Conservation (phyloP, 2,113 vertebrate species). For the Silurus meridionalis region DNA sequence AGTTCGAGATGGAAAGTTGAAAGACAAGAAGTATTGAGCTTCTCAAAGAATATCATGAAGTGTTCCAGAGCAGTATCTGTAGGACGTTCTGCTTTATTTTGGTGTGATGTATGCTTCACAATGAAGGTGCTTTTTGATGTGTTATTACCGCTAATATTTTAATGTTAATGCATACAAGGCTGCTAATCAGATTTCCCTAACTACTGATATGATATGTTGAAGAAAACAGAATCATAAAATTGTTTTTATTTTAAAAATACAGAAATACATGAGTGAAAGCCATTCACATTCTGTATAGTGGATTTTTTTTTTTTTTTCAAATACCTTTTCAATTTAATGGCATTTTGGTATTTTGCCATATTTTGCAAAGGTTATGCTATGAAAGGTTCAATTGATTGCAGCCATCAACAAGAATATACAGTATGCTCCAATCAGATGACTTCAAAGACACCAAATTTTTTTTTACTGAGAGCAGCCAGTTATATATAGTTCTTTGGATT, state of each 20-base stretch:
- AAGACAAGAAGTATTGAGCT: not conserved
- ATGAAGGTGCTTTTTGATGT: not conserved
- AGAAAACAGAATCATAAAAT: not conserved
- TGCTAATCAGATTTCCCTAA: not conserved
- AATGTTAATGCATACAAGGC: not conserved
- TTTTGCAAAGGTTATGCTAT: constrained; percentile 60
- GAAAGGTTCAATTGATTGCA: constrained; percentile 58
- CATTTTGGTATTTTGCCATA: constrained; percentile 56
- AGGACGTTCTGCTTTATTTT: not conserved
- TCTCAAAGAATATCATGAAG: constrained; percentile 11
- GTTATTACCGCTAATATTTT: not conserved
- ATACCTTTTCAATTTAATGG: not conserved
- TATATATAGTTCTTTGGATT: constrained; percentile 53
- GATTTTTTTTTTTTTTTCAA: not conserved
- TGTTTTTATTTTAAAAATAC: not conserved
- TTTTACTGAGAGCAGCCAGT: constrained; percentile 72
- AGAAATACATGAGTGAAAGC: not conserved
- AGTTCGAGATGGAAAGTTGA: constrained; percentile 9
- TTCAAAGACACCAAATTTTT: constrained; percentile 63
- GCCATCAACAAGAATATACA: constrained; percentile 65
- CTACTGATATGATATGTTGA: not conserved
- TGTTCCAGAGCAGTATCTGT: not conserved
- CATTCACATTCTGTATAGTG: not conserved
- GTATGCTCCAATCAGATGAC: constrained; percentile 68
- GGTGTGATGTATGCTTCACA: constrained; percentile 4